Evolutionary conservation across 1,140 invertebrate genomes (phyloP).

Genomic region (Aphis craccivora): DNA sequence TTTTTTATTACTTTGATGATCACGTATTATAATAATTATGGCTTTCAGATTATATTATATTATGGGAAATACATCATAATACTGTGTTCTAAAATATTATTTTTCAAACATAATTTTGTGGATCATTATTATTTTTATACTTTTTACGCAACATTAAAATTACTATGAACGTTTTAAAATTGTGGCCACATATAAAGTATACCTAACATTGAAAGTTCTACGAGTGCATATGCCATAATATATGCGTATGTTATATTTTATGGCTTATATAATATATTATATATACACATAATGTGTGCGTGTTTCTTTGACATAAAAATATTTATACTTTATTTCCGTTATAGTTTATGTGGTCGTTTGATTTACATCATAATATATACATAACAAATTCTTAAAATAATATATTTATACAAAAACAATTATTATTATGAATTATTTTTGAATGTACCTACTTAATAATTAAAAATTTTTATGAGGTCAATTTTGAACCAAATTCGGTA

Average conservation of each 20-base stretch:
- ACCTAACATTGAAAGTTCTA: neutral
- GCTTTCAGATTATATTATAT: neutral
- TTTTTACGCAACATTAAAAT: slow-evolving; percentile 2
- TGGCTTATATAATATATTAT: neutral
- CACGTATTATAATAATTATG: neutral
- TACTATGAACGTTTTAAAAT: neutral
- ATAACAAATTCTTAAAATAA: neutral
- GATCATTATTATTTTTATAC: neutral
- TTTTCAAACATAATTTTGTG: neutral
- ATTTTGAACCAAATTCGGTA: neutral
- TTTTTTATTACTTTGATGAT: neutral
- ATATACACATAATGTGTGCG: slow-evolving; percentile 1
- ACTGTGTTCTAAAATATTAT: neutral
- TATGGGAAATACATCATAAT: neutral
- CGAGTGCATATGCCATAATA: neutral
- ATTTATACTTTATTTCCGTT: neutral
- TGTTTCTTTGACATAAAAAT: slow-evolving; percentile 2
- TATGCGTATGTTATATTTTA: neutral
- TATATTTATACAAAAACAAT: neutral
- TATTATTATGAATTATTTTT: neutral
- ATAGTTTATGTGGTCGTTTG: neutral
- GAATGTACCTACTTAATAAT: neutral
- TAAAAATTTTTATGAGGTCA: too few relatives aligned
- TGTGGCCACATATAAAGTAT: neutral
- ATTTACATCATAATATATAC: neutral